Conservation (phyloP, 1,140 invertebrate species). For the Cydia amplana region DNA sequence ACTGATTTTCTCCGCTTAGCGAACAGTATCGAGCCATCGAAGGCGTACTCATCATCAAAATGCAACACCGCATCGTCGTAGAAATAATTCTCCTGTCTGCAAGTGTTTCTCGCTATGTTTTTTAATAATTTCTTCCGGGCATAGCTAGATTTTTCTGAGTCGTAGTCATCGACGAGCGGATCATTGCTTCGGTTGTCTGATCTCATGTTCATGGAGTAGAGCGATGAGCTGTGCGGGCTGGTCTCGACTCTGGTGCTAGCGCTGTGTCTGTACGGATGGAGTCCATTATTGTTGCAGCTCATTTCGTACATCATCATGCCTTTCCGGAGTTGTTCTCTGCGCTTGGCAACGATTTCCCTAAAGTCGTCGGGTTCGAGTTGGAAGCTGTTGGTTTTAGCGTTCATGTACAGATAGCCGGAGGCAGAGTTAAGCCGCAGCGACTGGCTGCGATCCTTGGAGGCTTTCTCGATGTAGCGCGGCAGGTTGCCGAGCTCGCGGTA, state of each 20-base stretch:
- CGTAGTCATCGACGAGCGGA: conserved; percentile 74
- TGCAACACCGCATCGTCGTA: conserved; percentile 76
- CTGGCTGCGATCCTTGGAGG: conserved; percentile 67
- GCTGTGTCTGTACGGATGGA: conserved; percentile 52
- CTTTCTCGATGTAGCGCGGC: conserved; percentile 74
- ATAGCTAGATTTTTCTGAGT: conserved; percentile 75
- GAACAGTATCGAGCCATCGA: conserved; percentile 75
- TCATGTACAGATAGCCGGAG: conserved; percentile 77
- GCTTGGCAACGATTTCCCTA: conserved; percentile 70
- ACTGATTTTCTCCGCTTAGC: conserved; percentile 75
- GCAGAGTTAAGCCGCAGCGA: conserved; percentile 74
- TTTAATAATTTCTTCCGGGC: conserved; percentile 74
- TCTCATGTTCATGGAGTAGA: conserved; percentile 70
- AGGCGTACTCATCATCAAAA: conserved; percentile 75
- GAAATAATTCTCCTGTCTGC: conserved; percentile 70
- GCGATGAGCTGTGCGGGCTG: conserved; percentile 67
- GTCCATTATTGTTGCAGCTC: conserved; percentile 51
- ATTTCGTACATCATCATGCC: conserved; percentile 67
- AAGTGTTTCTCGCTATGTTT: conserved; percentile 74
- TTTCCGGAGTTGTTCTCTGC: conserved; percentile 67
- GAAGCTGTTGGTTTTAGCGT: conserved; percentile 74
- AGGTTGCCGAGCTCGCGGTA: conserved; percentile 60
- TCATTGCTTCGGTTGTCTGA: conserved; percentile 74
- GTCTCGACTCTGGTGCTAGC: conserved; percentile 48
- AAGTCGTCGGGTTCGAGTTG: conserved; percentile 75